Evolutionary conservation across 2,888 invertebrate genomes (phyloP), one percentile per base, ranked within the genome.

Genomic region (Caenorhabditis sp.): DNA sequence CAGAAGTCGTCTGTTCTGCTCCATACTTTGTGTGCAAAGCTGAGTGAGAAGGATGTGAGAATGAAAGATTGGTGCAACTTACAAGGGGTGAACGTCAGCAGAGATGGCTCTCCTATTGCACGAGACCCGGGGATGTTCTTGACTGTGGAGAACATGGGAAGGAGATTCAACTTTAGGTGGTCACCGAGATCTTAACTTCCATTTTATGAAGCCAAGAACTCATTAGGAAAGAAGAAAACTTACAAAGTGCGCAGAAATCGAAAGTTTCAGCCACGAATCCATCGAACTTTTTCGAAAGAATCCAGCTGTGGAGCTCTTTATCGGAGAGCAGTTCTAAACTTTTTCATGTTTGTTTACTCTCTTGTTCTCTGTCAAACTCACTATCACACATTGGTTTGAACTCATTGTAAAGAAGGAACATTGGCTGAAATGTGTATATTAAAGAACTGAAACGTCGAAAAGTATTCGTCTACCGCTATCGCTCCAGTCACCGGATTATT

Each of bases 381-480:
- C 65, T 65, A 27, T 65, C 65, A 17, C 65, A 65, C 65, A 65
- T 65, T 37, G 65, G 65, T 24, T 65, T 65, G 46, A 65, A 65
- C 37, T 65, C 65, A 24, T 65, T 65, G 65, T 55, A 65, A 11
- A 65, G 55, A 20, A 65, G 55, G 32, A 55, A 43, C 65, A 65
- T 65, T 46, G 65, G 65, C 65, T 63, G 30, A 13, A 63, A 63
- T n/a, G n/a, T n/a, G n/a, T n/a, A n/a, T n/a, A n/a, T n/a, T n/a
- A n/a, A n/a, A n/a, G n/a, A n/a, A n/a, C n/a, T n/a, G n/a, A n/a
- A n/a, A n/a, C n/a, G n/a, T n/a, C n/a, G n/a, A n/a, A n/a, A n/a
- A n/a, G n/a, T n/a, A n/a, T n/a, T n/a, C n/a, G n/a, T n/a, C n/a
- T n/a, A 63, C 63, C 1, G 65, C 65, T 27, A 65, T 22, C 9